Percentiles rank a stretch among this genome's conserved stretches.
These are phyloP conservation scores for Drosophila nebulosa DNA, from an alignment of 1,140 invertebrate species.

Conservation along the genomic window DNA sequence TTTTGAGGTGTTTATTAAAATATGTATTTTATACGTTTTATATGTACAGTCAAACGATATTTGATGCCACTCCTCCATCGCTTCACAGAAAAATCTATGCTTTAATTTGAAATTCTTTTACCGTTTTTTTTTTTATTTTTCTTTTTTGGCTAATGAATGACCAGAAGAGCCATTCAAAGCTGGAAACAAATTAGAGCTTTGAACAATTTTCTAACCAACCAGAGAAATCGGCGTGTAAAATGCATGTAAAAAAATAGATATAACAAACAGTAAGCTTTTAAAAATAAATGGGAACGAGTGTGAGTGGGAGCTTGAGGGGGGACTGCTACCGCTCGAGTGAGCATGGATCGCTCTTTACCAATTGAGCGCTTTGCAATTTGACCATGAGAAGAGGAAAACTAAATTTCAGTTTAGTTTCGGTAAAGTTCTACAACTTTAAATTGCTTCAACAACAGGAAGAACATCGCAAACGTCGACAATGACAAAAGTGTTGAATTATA, in stretches of 20 bases:
- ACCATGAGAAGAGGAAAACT: neutral
- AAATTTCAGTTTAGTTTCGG: neutral
- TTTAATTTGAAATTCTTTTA: too few relatives aligned
- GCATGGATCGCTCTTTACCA: neutral
- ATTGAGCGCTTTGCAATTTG: neutral
- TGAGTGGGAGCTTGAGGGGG: neutral
- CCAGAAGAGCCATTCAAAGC: neutral
- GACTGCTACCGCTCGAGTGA: neutral
- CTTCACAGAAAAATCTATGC: too few relatives aligned
- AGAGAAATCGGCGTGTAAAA: neutral
- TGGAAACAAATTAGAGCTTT: neutral
- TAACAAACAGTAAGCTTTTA: neutral
- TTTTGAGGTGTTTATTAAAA: too few relatives aligned
- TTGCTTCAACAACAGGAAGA: neutral
- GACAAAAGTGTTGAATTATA: constrained; percentile 41
- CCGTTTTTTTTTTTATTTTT: neutral
- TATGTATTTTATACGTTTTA: too few relatives aligned
- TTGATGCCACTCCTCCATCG: too few relatives aligned
- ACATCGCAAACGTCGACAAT: neutral
- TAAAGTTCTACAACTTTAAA: neutral
- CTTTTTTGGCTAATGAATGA: neutral
- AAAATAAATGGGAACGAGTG: neutral
- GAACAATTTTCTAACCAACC: neutral
- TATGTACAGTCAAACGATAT: too few relatives aligned
- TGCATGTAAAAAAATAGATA: too few relatives aligned